These are phyloP conservation scores for Solea solea DNA, from an alignment of 2,113 vertebrate species.

Conservation along the genomic window DNA sequence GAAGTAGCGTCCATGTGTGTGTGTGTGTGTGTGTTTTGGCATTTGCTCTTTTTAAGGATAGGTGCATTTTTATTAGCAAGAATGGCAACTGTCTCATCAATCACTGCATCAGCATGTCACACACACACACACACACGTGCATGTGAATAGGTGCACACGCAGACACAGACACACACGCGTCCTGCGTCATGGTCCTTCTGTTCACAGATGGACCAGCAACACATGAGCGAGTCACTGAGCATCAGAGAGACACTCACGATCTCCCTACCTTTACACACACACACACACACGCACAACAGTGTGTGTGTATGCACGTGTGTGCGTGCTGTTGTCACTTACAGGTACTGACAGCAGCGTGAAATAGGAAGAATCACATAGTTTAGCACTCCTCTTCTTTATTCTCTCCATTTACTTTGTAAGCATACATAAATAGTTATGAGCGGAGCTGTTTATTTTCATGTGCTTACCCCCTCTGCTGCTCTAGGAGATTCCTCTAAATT, in stretches of 20 bases:
- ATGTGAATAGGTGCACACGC: too few relatives aligned
- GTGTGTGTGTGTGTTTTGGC: constrained; percentile 64
- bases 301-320: background rate
- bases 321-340: constrained; percentile 59
- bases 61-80: constrained; percentile 80
- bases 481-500: background rate
- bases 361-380: constrained; percentile 75
- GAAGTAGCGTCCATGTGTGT: constrained; percentile 38
- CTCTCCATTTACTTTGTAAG: constrained; percentile 24
- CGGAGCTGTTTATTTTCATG: constrained; percentile 3
- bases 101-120: constrained; percentile 79
- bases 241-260: constrained; percentile 70
- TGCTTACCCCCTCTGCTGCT: background rate
- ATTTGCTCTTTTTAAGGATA: constrained; percentile 75
- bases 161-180: constrained; percentile 39
- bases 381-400: constrained; percentile 53
- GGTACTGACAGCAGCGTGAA: constrained; percentile 71
- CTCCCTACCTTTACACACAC: constrained; percentile 47
- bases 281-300: background rate
- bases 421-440: constrained; percentile 32
- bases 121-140: constrained; percentile 33
- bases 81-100: constrained; percentile 90
- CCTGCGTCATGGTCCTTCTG: constrained; percentile 70
- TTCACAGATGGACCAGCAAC: constrained; percentile 90
- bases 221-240: constrained; percentile 81